phyloP scores from a whole-genome alignment of 2,888 invertebrate genomes.

The Argyresthia albistria region DNA sequence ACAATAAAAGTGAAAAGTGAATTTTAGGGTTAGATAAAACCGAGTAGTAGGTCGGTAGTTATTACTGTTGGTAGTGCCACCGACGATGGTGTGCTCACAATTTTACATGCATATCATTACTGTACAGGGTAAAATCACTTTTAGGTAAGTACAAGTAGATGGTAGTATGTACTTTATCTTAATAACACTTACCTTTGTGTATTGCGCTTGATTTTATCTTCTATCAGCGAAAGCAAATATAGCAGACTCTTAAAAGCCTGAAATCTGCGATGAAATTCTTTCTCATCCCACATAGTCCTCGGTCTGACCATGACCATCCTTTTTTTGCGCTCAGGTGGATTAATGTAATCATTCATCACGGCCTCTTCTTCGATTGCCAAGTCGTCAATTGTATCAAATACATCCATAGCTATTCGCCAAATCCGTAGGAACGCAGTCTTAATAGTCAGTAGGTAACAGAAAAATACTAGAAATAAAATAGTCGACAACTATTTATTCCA shows the following conservation, averaged over 20 bases:
- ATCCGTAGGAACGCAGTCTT: not conserved
- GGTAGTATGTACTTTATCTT: not conserved
- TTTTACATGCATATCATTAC: no score
- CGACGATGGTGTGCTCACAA: no score
- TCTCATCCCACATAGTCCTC: slow-evolving; percentile 3
- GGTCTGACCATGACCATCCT: slow-evolving; percentile 4
- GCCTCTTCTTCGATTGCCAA: slow-evolving; percentile 8
- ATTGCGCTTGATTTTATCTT: slow-evolving; percentile 6
- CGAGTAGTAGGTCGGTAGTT: no score
- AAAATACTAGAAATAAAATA: not conserved
- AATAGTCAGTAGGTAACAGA: no score
- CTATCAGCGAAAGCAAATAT: slow-evolving; percentile 3
- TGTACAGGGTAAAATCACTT: no score
- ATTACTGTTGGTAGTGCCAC: no score
- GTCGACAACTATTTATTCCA: no score
- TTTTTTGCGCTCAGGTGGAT: slow-evolving; percentile 6
- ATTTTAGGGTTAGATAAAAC: not conserved
- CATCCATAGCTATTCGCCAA: no score
- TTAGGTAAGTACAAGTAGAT: not conserved
- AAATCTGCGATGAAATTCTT: slow-evolving; percentile 7
- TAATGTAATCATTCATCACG: slow-evolving; percentile 5
- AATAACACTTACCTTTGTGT: slow-evolving; percentile 6
- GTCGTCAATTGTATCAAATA: slow-evolving; percentile 2
- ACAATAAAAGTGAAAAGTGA: not conserved
- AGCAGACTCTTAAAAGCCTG: slow-evolving; percentile 5